Evolutionary conservation across 2,888 invertebrate species (phyloP).

Genomic region (Yponomeuta evonymella): DNA sequence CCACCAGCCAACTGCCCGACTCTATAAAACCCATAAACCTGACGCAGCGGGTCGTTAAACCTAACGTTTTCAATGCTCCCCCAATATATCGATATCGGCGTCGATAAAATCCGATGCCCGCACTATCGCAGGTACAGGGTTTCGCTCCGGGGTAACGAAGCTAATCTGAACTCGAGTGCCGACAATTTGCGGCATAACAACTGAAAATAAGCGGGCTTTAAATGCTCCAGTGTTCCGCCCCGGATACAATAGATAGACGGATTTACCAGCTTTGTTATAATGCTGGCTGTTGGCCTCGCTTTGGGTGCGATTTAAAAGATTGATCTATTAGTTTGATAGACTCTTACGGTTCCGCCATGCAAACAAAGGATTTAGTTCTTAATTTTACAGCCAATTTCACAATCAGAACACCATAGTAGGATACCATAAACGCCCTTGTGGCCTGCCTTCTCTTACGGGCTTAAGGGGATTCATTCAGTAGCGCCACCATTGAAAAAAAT

Average conservation of each 20-base stretch:
- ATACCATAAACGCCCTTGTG: no score
- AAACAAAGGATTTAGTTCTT: no score
- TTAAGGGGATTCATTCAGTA: no score
- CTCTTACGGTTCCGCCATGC: no score
- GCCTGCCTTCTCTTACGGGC: no score
- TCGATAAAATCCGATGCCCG: slow-evolving; percentile 24
- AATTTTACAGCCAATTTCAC: no score
- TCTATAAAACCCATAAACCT: slow-evolving; percentile 18
- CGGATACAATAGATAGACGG: slow-evolving; percentile 22
- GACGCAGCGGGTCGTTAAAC: neutral
- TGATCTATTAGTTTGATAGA: no score
- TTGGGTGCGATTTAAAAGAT: neutral
- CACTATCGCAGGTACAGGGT: slow-evolving; percentile 52
- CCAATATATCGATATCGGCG: neutral
- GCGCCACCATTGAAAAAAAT: no score
- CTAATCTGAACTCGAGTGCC: slow-evolving; percentile 75
- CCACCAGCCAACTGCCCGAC: slow-evolving; percentile 14
- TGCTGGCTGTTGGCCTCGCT: slow-evolving; percentile 4
- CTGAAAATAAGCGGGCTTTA: slow-evolving; percentile 68
- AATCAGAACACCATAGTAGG: no score
- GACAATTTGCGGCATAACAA: slow-evolving; percentile 74
- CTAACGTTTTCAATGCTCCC: neutral
- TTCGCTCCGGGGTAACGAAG: slow-evolving; percentile 71
- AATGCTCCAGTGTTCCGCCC: slow-evolving; percentile 48
- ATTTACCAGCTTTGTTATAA: slow-evolving; percentile 12